These are phyloP conservation scores for Mohoua ochrocephala DNA, from an alignment of 2,113 vertebrate genomes.

Conservation along the genomic window DNA sequence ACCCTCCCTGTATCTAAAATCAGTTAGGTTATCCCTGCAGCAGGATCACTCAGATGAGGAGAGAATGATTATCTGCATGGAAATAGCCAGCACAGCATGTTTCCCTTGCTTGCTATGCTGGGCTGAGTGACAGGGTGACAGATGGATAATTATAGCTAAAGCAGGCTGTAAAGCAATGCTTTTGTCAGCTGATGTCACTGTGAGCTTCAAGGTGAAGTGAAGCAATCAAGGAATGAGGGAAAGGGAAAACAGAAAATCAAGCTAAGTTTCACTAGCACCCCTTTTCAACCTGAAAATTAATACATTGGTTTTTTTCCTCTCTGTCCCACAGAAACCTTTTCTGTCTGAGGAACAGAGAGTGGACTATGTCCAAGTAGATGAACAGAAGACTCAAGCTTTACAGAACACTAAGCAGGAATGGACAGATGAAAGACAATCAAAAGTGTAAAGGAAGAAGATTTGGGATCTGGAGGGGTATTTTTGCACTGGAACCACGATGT, in stretches of 20 bases:
- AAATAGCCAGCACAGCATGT: not conserved
- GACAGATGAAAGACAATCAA: conserved; percentile 91
- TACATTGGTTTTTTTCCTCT: not conserved
- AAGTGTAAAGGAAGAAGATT: conserved; percentile 72
- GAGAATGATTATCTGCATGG: not conserved
- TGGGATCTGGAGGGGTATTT: not conserved
- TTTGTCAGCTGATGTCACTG: conserved; percentile 38
- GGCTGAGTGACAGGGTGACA: conserved; percentile 1
- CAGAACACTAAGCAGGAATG: conserved; percentile 94
- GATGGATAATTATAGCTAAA: conserved; percentile 12
- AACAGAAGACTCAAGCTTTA: conserved; percentile 97
- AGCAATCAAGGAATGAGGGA: not conserved
- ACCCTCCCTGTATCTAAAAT: not conserved
- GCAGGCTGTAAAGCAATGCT: conserved; percentile 8
- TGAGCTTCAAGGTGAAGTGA: conserved; percentile 13
- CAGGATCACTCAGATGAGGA: not conserved
- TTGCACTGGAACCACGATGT: conserved; percentile 51
- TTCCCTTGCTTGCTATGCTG: not conserved
- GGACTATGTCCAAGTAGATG: conserved; percentile 95
- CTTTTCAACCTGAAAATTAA: not conserved
- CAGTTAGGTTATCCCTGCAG: not conserved
- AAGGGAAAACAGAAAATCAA: not conserved
- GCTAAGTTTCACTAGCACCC: not conserved
- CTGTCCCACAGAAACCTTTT: conserved; percentile 80
- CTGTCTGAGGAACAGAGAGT: conserved; percentile 89